Conservation (phyloP, 1,140 invertebrate genomes). For the Drosophila paulistorum region DNA sequence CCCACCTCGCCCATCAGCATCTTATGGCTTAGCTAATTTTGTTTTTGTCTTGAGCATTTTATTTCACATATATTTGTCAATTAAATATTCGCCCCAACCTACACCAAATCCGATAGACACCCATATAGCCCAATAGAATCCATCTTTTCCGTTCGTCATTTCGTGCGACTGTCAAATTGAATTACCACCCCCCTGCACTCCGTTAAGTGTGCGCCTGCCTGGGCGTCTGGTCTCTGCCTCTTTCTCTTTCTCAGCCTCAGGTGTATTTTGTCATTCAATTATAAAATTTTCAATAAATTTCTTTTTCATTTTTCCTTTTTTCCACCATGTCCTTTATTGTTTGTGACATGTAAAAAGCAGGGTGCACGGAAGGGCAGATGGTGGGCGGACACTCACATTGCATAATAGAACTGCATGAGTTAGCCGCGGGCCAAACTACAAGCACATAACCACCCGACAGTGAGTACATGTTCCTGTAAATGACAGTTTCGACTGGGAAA, state of each 20-base stretch:
- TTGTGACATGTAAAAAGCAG: constrained; percentile 59
- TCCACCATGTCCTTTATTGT: constrained; percentile 56
- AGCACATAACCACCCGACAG: background rate
- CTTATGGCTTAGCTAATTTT: constrained; percentile 33
- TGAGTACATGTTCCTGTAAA: constrained; percentile 39
- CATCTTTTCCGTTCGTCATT: constrained; percentile 47
- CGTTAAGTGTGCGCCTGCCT: constrained; percentile 1
- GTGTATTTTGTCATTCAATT: constrained; percentile 78
- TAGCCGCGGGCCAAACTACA: constrained; percentile 8
- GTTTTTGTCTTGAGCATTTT: constrained; percentile 29
- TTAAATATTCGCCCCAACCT: constrained; percentile 53
- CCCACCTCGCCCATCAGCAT: background rate
- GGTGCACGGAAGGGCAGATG: constrained; percentile 1
- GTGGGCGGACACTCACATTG: constrained; percentile 5
- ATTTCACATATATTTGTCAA: constrained; percentile 56
- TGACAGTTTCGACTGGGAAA: constrained; percentile 57
- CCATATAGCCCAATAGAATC: constrained; percentile 21
- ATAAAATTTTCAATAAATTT: constrained; percentile 76
- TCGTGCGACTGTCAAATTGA: constrained; percentile 71
- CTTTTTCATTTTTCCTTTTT: constrained; percentile 10
- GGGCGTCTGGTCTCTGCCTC: constrained; percentile 43
- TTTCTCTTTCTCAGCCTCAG: constrained; percentile 50
- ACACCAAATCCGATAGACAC: constrained; percentile 28
- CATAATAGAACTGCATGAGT: constrained; percentile 31
- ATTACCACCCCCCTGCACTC: constrained; percentile 45